phyloP scores from a whole-genome alignment of 2,113 vertebrate species.

The Platycercus adscitus region DNA sequence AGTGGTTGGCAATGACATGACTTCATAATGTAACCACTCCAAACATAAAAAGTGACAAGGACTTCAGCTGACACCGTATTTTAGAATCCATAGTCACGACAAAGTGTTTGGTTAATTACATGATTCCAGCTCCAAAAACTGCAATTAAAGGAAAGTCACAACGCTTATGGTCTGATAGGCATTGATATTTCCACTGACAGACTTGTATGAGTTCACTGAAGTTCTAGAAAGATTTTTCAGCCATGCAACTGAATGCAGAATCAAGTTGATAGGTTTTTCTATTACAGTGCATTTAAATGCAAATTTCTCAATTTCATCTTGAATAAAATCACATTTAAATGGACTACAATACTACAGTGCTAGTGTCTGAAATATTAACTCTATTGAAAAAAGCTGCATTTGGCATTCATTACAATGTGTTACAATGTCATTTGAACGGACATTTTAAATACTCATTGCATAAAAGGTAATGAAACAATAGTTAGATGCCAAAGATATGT shows the following conservation, averaged over 20 bases:
- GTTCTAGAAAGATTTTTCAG: not conserved
- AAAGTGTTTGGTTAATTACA: not conserved
- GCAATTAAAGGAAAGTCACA: not conserved
- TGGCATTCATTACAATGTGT: slow-evolving; percentile 26
- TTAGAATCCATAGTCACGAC: not conserved
- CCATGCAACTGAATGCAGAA: not conserved
- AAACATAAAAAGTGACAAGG: not conserved
- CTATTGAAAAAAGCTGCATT: not conserved
- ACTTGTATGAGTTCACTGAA: not conserved
- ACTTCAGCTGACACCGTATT: not conserved
- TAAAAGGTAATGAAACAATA: not conserved
- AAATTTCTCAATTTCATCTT: slow-evolving; percentile 13
- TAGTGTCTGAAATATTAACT: not conserved
- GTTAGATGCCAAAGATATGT: not conserved
- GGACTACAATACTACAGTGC: not conserved
- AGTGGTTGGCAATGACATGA: not conserved
- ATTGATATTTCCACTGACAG: not conserved
- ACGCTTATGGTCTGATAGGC: not conserved
- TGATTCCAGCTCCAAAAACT: not conserved
- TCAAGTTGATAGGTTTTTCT: not conserved
- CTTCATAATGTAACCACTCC: not conserved
- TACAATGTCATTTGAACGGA: not conserved
- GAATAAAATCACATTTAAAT: slow-evolving; percentile 6
- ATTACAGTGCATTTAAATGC: not conserved
- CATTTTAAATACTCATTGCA: not conserved